Percentiles rank a stretch among this genome's conserved stretches.
These are phyloP conservation scores for Solenopsis invicta DNA, from an alignment of 1,140 invertebrate species.

Conservation along the genomic window DNA sequence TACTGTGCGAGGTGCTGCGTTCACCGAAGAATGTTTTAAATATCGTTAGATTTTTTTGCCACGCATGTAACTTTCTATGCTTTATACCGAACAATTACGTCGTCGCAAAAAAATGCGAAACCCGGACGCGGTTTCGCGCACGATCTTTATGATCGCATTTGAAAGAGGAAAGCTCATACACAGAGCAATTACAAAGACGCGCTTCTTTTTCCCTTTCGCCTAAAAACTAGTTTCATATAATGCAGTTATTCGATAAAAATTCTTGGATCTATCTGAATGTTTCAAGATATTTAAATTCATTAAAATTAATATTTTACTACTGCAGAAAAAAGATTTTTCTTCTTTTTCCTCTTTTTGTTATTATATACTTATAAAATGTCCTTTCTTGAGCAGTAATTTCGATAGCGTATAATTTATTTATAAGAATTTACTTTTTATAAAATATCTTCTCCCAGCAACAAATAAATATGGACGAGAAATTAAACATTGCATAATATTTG, in stretches of 20 bases:
- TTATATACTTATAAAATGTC: neutral
- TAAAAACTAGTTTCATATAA: neutral
- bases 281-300: neutral
- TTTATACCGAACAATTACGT: slow-evolving; percentile 45
- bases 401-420: neutral
- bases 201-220: neutral
- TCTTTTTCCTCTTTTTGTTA: neutral
- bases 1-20: slow-evolving; percentile 34
- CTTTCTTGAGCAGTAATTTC: neutral
- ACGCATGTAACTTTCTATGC: slow-evolving; percentile 45
- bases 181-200: neutral
- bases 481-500: neutral
- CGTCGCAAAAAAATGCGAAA: slow-evolving; percentile 45
- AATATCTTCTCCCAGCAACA: neutral
- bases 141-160: neutral
- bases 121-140: slow-evolving; percentile 34
- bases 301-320: neutral
- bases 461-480: neutral
- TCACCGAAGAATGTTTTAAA: slow-evolving; percentile 57
- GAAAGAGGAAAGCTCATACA: slow-evolving; percentile 6
- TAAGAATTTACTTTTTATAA: neutral
- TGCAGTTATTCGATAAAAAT: neutral
- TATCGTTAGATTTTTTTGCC: slow-evolving; percentile 58
- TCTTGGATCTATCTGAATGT: neutral
- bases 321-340: slow-evolving; percentile 2